phyloP scores from a whole-genome alignment of 2,797 vertebrate genomes.

The Spinus pinus region DNA sequence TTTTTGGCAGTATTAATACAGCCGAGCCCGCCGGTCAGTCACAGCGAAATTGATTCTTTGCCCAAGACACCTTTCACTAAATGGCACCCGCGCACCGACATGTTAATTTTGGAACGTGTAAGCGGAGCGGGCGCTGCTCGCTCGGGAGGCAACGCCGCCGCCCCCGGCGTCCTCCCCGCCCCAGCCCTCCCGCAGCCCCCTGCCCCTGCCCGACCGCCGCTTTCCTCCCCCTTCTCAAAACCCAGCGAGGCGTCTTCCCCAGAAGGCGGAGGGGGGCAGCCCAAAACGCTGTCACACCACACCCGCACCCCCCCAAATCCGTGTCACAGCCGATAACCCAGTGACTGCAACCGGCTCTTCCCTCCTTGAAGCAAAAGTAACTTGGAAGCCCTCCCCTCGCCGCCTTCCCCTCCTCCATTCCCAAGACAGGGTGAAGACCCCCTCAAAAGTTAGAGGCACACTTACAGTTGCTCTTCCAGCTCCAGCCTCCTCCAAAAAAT shows the following conservation, averaged over 20 bases:
- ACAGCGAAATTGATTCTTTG: constrained; percentile 62
- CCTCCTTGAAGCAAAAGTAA: constrained; percentile 4
- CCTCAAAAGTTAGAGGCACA: constrained; percentile 79
- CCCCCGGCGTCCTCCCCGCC: background rate
- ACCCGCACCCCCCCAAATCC: background rate
- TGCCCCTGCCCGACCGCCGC: background rate
- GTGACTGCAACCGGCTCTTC: background rate
- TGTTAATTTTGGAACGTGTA: constrained; percentile 31
- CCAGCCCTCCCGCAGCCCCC: background rate
- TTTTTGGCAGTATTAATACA: constrained; percentile 37
- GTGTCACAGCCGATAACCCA: background rate
- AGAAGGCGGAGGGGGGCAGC: background rate
- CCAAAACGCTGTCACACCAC: background rate
- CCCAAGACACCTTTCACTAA: constrained; percentile 48
- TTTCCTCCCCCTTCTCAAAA: background rate
- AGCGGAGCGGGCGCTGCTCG: background rate
- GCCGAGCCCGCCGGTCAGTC: constrained; percentile 49
- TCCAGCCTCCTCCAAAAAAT: constrained; percentile 77
- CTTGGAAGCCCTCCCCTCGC: constrained; percentile 6
- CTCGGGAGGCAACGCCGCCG: background rate
- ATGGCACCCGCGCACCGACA: constrained; percentile 45
- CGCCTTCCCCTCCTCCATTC: constrained; percentile 19
- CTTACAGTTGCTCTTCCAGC: constrained; percentile 84
- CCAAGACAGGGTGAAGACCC: constrained; percentile 20
- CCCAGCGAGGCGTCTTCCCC: background rate